A percentile compares a stretch with the other conserved stretches of the same genome.
Conservation (phyloP, 2,797 vertebrate genomes). For the Phyllotis vaccarum region DNA sequence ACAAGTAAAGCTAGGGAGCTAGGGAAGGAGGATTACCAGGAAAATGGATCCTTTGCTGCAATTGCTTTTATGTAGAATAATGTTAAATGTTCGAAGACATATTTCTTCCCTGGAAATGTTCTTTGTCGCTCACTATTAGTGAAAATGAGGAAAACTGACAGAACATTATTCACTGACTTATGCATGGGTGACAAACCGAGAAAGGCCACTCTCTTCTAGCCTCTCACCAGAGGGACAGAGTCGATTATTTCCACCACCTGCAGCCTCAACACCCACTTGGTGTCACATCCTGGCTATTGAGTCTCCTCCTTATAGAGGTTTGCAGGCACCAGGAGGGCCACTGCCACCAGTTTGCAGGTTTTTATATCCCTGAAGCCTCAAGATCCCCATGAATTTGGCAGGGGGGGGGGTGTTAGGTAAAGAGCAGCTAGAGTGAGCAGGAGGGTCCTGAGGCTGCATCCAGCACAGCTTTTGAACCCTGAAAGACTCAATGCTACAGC, state of each 20-base stretch:
- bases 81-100: background rate
- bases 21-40: background rate
- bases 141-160: background rate
- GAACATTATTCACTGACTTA: background rate
- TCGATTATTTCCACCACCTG: background rate
- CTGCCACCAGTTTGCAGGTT: background rate
- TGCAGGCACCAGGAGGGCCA: background rate
- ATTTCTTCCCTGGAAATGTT: background rate
- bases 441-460: background rate
- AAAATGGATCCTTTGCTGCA: background rate
- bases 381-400: background rate
- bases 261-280: background rate
- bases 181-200: background rate
- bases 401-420: too few species aligned
- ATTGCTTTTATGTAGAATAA: background rate
- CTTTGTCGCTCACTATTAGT: background rate
- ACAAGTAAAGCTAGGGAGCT: background rate
- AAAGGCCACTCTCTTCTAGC: background rate
- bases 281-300: fast-evolving
- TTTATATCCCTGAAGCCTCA: background rate
- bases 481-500: background rate
- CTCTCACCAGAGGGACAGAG: background rate
- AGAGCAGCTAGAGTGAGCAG: background rate
- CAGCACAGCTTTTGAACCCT: background rate
- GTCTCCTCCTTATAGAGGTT: background rate